A percentile compares a stretch with the other conserved stretches of the same genome.
Conservation (phyloP, 2,888 invertebrate genomes). For the Dioctria linearis region DNA sequence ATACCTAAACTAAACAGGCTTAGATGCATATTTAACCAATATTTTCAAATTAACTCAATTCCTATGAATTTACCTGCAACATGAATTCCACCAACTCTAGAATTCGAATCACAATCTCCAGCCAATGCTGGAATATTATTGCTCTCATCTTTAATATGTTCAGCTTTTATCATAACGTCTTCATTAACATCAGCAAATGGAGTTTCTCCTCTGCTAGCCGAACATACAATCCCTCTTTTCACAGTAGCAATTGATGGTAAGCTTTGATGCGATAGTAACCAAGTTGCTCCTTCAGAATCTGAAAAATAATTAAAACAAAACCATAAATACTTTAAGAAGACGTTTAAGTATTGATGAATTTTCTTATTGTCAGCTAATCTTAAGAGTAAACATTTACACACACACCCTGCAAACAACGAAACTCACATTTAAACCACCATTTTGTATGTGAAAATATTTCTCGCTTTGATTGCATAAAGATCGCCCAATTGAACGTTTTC, state of each 20-base stretch:
- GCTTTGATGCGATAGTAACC: conserved; percentile 30
- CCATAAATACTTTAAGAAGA: background rate
- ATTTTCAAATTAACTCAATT: background rate
- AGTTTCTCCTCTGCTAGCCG: background rate
- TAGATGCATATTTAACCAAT: no score
- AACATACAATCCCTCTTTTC: conserved; percentile 10
- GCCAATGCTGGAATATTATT: background rate
- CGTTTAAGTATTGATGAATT: background rate
- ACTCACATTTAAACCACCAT: conserved; percentile 26
- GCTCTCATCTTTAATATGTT: conserved; percentile 15
- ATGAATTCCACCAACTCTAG: conserved; percentile 21
- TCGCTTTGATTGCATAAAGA: conserved; percentile 29
- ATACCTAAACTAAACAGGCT: background rate
- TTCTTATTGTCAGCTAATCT: background rate
- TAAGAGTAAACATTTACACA: background rate
- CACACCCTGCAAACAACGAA: background rate
- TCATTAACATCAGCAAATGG: conserved; percentile 15
- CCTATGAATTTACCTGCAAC: conserved; percentile 28
- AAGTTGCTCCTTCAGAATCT: conserved; percentile 34
- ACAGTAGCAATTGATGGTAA: conserved; percentile 40
- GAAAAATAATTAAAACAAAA: conserved; percentile 1
- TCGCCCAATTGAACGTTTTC: conserved; percentile 27
- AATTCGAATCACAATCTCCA: conserved; percentile 15
- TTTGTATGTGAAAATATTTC: conserved; percentile 54
- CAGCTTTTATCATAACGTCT: conserved; percentile 10